Evolutionary conservation across 2,797 vertebrate genomes (phyloP).

Genomic region (Myiothlypis coronata): DNA sequence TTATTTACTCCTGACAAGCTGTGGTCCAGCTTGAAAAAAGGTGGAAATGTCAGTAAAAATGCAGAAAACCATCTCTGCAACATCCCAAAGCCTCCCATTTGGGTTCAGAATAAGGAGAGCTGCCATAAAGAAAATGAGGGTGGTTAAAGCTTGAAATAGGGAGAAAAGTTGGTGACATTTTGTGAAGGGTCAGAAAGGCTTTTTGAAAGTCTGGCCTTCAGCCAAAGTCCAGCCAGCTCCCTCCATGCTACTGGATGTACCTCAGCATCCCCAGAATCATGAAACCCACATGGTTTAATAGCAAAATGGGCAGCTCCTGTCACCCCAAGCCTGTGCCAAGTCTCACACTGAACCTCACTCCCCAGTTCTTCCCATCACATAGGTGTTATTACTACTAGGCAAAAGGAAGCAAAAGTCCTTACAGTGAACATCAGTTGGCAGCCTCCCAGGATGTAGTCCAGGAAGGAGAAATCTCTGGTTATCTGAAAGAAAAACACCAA

Average conservation of each 20-base stretch:
- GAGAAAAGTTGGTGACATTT: not conserved
- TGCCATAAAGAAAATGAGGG: not conserved
- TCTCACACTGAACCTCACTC: not conserved
- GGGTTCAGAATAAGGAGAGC: not conserved
- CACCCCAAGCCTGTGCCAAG: not conserved
- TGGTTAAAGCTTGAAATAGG: not conserved
- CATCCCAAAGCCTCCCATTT: not conserved
- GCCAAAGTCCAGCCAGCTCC: not conserved
- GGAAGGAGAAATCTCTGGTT: constrained; percentile 91
- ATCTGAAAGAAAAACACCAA: constrained; percentile 77
- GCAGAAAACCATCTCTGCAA: not conserved
- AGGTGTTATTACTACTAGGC: not conserved
- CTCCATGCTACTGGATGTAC: not conserved
- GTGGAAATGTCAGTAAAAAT: not conserved
- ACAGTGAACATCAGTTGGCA: constrained; percentile 99
- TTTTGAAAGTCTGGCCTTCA: not conserved
- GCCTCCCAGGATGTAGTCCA: constrained; percentile 97
- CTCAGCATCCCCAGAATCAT: not conserved
- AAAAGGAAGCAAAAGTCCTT: constrained; percentile 65
- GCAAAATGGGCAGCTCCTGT: not conserved
- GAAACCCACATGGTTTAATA: not conserved
- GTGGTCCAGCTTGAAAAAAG: not conserved
- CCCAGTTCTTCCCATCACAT: not conserved
- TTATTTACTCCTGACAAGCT: not conserved
- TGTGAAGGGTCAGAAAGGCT: not conserved